A percentile compares a stretch with the other conserved stretches of the same genome.
These are phyloP conservation scores for Sebastiscus tertius DNA, from an alignment of 2,797 vertebrate genomes.

Conservation along the genomic window DNA sequence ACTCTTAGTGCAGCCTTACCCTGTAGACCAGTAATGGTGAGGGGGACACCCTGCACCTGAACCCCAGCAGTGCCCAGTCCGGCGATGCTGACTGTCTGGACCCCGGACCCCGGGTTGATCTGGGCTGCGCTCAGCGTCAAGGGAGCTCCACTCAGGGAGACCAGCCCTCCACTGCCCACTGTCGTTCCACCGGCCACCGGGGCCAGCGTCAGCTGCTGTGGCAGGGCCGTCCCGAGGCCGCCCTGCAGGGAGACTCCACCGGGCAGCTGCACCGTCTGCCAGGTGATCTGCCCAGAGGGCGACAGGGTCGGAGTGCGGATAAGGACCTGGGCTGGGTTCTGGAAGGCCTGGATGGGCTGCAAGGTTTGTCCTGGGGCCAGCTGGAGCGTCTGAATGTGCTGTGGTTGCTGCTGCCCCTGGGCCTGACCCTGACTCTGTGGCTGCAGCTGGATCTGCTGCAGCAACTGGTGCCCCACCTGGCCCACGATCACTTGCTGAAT, in stretches of 20 bases:
- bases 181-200: constrained; percentile 91
- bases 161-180: constrained; percentile 91
- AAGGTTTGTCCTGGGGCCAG: constrained; percentile 95
- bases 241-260: constrained; percentile 91
- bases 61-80: constrained; percentile 93
- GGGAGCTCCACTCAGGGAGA: constrained; percentile 92
- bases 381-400: constrained; percentile 86
- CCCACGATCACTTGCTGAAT: constrained; percentile 97
- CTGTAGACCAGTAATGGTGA: constrained; percentile 96
- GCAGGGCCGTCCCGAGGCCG: constrained; percentile 90
- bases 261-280: constrained; percentile 97
- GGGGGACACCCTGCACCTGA: constrained; percentile 96
- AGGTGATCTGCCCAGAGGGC: constrained; percentile 96
- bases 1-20: constrained; percentile 81
- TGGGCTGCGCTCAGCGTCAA: constrained; percentile 95
- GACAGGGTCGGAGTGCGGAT: constrained; percentile 96
- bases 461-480: constrained; percentile 90
- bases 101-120: constrained; percentile 94
- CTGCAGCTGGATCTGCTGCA: constrained; percentile 96
- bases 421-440: constrained; percentile 90
- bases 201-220: constrained; percentile 94
- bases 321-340: constrained; percentile 95
- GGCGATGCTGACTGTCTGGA: constrained; percentile 98
- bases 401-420: constrained; percentile 81
- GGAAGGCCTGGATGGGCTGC: constrained; percentile 94